phyloP scores from a whole-genome alignment of 2,797 vertebrate species.

The Meriones psammophilus region DNA sequence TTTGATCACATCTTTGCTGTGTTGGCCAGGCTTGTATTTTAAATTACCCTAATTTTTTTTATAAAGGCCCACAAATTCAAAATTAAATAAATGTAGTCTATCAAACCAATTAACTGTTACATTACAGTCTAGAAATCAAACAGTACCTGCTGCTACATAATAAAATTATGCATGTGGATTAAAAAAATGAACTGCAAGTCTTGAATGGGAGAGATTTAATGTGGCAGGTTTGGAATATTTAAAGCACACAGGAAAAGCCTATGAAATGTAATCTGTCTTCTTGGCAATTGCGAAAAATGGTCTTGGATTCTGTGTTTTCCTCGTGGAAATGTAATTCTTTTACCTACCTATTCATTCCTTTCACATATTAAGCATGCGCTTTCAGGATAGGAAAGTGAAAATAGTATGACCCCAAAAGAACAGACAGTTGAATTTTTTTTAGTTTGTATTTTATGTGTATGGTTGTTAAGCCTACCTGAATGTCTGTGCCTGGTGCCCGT shows the following conservation, averaged over 20 bases:
- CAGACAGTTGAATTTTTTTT: background rate
- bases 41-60: slow-evolving; percentile 40
- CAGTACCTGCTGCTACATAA: slow-evolving; percentile 39
- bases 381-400: slow-evolving; percentile 68
- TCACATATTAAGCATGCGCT: slow-evolving; percentile 61
- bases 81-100: slow-evolving; percentile 71
- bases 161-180: slow-evolving; percentile 67
- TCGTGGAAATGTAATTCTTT: slow-evolving; percentile 63
- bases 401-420: slow-evolving; percentile 66
- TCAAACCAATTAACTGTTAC: slow-evolving; percentile 56
- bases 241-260: slow-evolving; percentile 47
- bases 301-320: slow-evolving; percentile 65
- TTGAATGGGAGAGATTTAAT: slow-evolving; percentile 62
- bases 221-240: slow-evolving; percentile 60
- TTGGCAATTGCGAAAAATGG: slow-evolving; percentile 73
- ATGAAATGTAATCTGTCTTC: slow-evolving; percentile 74
- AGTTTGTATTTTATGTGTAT: background rate
- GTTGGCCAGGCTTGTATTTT: slow-evolving; percentile 12
- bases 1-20: background rate
- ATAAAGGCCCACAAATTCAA: background rate
- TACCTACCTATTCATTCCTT: slow-evolving; percentile 53
- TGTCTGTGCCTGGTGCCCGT: background rate
- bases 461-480: background rate
- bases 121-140: slow-evolving; percentile 59
- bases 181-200: slow-evolving; percentile 41